These are phyloP conservation scores for Tiliacea citrago DNA, from an alignment of 2,888 invertebrate species.

Conservation along the genomic window DNA sequence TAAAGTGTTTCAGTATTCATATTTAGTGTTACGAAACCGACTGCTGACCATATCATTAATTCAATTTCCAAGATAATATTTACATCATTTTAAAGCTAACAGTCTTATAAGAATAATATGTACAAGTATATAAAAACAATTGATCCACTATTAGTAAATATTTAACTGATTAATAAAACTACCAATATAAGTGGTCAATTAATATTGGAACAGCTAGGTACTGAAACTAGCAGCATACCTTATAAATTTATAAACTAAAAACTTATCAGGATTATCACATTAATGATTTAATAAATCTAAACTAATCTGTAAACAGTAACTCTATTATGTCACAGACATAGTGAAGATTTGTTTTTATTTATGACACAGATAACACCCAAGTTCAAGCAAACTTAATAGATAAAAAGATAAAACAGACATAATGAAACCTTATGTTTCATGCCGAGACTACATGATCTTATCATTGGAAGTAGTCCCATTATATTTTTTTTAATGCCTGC, in stretches of 20 bases:
- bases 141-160: neutral
- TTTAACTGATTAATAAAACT: neutral
- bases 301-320: constrained; percentile 17
- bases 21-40: neutral
- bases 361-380: constrained; percentile 27
- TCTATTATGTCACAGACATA: constrained; percentile 5
- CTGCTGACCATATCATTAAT: neutral
- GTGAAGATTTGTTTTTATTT: constrained; percentile 20
- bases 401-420: constrained; percentile 39
- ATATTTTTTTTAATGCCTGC: neutral
- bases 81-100: too few species aligned
- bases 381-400: constrained; percentile 23
- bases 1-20: constrained; percentile 1
- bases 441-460: constrained; percentile 8
- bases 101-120: too few species aligned
- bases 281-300: constrained; percentile 5
- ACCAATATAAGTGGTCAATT: neutral
- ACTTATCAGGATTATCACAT: neutral
- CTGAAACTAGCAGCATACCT: neutral
- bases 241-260: neutral
- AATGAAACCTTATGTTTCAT: constrained; percentile 28
- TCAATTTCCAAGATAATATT: too few species aligned
- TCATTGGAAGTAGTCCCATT: neutral
- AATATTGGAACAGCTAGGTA: neutral
- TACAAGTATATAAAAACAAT: constrained; percentile 2